Percentiles rank a stretch among this genome's conserved stretches.
Evolutionary conservation across 1,140 invertebrate species (phyloP).

Genomic region (Zaprionus kolodkinae): DNA sequence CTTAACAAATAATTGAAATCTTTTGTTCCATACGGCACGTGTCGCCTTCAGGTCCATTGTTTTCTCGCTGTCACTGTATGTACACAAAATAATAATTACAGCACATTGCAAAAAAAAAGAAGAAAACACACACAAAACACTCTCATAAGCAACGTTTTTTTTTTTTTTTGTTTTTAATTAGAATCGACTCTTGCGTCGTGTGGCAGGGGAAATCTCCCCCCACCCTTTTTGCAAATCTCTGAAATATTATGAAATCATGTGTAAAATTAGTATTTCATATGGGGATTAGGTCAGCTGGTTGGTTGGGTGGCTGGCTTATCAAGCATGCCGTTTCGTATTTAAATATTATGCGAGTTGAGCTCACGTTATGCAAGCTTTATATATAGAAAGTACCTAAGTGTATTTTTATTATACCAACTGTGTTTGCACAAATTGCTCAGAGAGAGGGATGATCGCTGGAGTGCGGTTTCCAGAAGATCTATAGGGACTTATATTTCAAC

Average conservation of each 20-base stretch:
- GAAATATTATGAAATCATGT: constrained; percentile 26
- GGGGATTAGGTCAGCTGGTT: constrained; percentile 1
- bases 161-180: constrained; percentile 14
- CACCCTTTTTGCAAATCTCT: neutral
- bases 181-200: neutral
- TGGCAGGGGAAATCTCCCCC: too few species aligned
- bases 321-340: neutral
- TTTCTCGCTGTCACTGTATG: constrained; percentile 1
- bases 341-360: neutral
- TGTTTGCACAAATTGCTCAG: neutral
- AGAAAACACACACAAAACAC: too few species aligned
- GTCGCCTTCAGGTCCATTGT: constrained; percentile 6
- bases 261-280: constrained; percentile 27
- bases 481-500: neutral
- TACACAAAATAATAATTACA: constrained; percentile 7
- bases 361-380: constrained; percentile 3
- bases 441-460: too few species aligned
- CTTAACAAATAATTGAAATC: constrained; percentile 51
- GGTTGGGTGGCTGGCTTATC: neutral
- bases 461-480: neutral
- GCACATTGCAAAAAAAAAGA: neutral
- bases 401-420: neutral
- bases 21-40: constrained; percentile 35
- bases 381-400: neutral
- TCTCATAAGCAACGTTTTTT: neutral